phyloP scores from a whole-genome alignment of 2,888 invertebrate genomes.

The Petrolisthes manimaculis region DNA sequence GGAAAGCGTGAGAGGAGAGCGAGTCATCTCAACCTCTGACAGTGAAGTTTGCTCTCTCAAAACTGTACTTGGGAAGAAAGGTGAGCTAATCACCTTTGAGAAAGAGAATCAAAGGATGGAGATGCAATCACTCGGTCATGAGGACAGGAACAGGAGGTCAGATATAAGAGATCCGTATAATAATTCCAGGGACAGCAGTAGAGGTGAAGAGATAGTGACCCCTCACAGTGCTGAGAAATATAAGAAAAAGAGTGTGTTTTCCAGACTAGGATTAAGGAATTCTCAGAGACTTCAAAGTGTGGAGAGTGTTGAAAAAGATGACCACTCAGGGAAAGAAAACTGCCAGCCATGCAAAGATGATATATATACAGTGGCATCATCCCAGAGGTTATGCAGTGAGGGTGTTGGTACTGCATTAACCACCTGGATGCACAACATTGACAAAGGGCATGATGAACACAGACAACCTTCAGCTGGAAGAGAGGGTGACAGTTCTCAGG shows the following conservation, averaged over 20 bases:
- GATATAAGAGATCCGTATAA: not conserved
- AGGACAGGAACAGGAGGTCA: not conserved
- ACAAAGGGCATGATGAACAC: too few relatives aligned
- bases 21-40: constrained; percentile 22
- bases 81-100: constrained; percentile 32
- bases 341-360: not conserved
- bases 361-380: too few relatives aligned
- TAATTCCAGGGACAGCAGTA: not conserved
- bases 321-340: not conserved
- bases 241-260: constrained; percentile 40
- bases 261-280: constrained; percentile 23
- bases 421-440: too few relatives aligned
- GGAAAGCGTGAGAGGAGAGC: constrained; percentile 9
- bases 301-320: not conserved
- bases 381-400: too few relatives aligned
- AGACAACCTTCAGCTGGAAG: too few relatives aligned
- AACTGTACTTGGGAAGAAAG: constrained; percentile 34
- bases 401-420: too few relatives aligned
- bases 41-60: constrained; percentile 26
- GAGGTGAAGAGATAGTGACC: not conserved
- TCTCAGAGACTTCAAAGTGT: not conserved
- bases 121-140: not conserved
- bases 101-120: constrained; percentile 15
- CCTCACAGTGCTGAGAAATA: not conserved
- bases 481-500: too few relatives aligned